Evolutionary conservation across 2,888 invertebrate genomes (phyloP).

Genomic region (Ormyrus thymus): DNA sequence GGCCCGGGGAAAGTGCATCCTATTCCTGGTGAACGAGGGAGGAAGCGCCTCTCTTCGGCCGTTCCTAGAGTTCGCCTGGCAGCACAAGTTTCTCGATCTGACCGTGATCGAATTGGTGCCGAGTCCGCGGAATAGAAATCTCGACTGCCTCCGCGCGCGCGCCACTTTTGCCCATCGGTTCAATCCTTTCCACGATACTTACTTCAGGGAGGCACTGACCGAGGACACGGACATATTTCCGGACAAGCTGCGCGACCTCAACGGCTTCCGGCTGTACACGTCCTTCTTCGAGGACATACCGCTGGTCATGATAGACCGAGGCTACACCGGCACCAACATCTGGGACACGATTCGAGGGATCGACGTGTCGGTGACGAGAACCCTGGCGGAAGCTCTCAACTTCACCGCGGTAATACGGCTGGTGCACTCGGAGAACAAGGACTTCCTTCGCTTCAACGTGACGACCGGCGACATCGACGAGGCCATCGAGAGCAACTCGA

Average conservation of each 20-base stretch:
- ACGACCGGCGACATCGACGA: background rate
- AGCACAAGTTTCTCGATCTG: conserved; percentile 13
- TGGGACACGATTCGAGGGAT: conserved; percentile 16
- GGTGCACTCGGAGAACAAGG: conserved; percentile 5
- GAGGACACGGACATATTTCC: background rate
- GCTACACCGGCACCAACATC: background rate
- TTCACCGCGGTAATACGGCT: conserved; percentile 4
- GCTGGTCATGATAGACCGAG: background rate
- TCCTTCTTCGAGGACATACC: conserved; percentile 26
- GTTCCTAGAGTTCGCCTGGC: conserved; percentile 32
- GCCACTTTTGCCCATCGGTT: background rate
- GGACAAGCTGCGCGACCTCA: conserved; percentile 11
- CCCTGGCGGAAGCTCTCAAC: conserved; percentile 11
- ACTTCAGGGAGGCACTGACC: background rate
- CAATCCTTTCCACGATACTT: conserved; percentile 10
- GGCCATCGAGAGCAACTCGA: background rate
- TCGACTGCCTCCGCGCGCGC: no score
- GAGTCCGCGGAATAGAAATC: background rate
- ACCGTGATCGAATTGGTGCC: conserved; percentile 3
- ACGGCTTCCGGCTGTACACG: background rate
- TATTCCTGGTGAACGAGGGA: background rate
- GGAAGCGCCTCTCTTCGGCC: background rate
- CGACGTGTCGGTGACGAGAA: conserved; percentile 8
- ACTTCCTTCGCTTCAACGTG: conserved; percentile 5
- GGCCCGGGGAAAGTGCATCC: background rate